These are phyloP conservation scores for Ovis aries DNA, from an alignment of 2,113 vertebrate genomes.

Conservation along the genomic window DNA sequence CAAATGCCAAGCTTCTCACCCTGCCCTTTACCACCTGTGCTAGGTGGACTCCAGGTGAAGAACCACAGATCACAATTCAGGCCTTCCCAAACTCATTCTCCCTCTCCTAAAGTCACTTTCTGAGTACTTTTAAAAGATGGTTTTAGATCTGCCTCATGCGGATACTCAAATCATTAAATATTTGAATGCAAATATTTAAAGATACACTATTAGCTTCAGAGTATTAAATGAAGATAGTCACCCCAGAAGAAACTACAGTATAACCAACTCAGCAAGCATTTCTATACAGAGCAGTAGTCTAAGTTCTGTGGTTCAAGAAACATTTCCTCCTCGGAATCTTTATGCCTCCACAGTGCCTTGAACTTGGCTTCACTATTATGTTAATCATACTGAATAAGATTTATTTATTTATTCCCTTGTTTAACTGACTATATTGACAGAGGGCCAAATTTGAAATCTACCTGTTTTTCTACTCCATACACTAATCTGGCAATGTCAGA, in stretches of 20 bases:
- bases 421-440: neutral
- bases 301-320: neutral
- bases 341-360: neutral
- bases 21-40: neutral
- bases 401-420: neutral
- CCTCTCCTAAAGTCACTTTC: neutral
- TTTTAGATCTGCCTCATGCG: neutral
- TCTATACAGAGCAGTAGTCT: neutral
- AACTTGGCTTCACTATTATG: neutral
- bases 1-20: neutral
- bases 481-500: neutral
- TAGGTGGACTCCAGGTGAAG: neutral
- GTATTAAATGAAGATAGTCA: neutral
- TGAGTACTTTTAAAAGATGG: neutral
- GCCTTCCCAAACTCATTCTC: neutral
- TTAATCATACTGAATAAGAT: neutral
- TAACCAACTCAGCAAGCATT: neutral
- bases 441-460: neutral
- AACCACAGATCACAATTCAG: rapidly evolving
- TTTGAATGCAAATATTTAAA: neutral
- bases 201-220: neutral
- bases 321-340: neutral
- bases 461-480: neutral
- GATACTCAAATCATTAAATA: neutral
- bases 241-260: neutral